Conservation (phyloP, 2,113 vertebrate genomes). For the Scortum barcoo region DNA sequence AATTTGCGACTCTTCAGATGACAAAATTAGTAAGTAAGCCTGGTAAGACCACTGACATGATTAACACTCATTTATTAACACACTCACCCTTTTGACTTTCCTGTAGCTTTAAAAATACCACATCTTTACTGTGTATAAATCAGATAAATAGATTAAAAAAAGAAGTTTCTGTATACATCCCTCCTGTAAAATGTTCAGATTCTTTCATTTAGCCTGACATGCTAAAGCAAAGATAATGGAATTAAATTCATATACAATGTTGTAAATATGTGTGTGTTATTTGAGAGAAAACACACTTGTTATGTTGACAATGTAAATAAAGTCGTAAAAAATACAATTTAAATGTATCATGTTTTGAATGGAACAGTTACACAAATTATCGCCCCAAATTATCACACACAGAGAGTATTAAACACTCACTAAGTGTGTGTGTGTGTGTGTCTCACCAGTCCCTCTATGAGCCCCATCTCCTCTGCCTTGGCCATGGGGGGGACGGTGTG, state of each 20-base stretch:
- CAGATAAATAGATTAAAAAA: too few relatives aligned
- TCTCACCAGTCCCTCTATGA: slow-evolving; percentile 92
- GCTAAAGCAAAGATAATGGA: too few relatives aligned
- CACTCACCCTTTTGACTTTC: too few relatives aligned
- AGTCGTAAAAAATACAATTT: background rate
- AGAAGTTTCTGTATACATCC: too few relatives aligned
- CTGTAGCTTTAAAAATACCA: too few relatives aligned
- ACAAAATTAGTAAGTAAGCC: background rate
- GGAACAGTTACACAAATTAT: background rate
- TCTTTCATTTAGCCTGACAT: background rate
- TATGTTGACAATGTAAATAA: background rate
- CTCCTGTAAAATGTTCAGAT: background rate
- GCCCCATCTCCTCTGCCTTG: slow-evolving; percentile 88
- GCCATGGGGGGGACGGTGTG: slow-evolving; percentile 89
- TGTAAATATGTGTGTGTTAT: background rate
- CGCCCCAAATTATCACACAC: background rate
- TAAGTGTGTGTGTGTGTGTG: slow-evolving; percentile 2
- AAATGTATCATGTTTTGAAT: background rate
- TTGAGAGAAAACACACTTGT: background rate
- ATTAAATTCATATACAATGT: background rate
- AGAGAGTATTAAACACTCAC: background rate
- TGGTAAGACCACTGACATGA: too few relatives aligned
- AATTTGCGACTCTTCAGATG: background rate
- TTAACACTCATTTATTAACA: background rate
- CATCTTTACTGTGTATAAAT: too few relatives aligned